Evolutionary conservation across 1,140 invertebrate genomes (phyloP), one percentile per base, ranked within the genome.

Genomic region (Drosophila setifemur): DNA sequence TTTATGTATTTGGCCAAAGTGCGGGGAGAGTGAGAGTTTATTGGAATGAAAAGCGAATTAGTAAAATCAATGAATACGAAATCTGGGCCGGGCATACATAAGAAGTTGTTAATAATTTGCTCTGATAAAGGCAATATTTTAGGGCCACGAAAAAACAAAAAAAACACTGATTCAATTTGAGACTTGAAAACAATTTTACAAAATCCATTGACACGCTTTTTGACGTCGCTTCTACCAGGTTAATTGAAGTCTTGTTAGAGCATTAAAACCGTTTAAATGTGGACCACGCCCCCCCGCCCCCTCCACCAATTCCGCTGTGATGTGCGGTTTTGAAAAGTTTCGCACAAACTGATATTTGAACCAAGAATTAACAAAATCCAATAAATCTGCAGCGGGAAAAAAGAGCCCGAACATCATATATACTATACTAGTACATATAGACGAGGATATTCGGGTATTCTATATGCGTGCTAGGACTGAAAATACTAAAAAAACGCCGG

Each of bases 1-100:
- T 82, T 82, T 77, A 63, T 66, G 68, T 60, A 54, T 69, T 58
- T 45, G 57, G 39, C 44, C 18, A 16, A 29, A 7, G 39, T 44
- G 19, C 12, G 29, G 19, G n/a, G 31, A 1, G 5, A 2, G 14
- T 23, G 21, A 23, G 21, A 3, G 21, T 23, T 2, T 23, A 23
- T 23, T 23, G 21, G 21, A 23, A 23, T 28, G 29, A 28, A 12
- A 28, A 37, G 4, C 23, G 9, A 28, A 5, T 26, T 37, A 35
- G 37, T 39, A 19, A 37, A 54, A 29, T 54, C 25, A 67, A 66
- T 43, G 37, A 49, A 48, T 66, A 23, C 63, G 14, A 39, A 25
- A 66, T 43, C n/a, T 6, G n/a, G n/a, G n/a, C n/a, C n/a, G n/a
- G n/a, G n/a, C n/a, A n/a, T n/a, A n/a, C n/a, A n/a, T n/a, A n/a